phyloP scores from a whole-genome alignment of 2,888 invertebrate genomes.

The Acleris cristana region DNA sequence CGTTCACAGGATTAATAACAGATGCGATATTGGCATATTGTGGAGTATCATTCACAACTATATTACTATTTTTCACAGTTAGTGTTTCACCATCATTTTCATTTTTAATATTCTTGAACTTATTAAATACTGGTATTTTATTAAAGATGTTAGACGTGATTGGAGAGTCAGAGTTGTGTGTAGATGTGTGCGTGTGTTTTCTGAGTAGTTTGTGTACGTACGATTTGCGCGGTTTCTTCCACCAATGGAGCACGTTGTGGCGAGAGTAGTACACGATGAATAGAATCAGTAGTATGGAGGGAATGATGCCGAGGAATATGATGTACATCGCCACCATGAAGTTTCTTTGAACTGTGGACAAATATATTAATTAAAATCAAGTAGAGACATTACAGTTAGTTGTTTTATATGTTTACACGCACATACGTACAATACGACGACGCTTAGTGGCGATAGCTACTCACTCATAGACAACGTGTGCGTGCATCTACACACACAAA shows the following conservation, averaged over 20 bases:
- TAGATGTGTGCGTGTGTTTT: not conserved
- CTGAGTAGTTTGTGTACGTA: slow-evolving; percentile 66
- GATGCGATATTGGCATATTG: slow-evolving; percentile 37
- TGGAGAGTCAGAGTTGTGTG: not conserved
- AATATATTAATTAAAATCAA: slow-evolving; percentile 11
- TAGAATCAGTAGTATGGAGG: slow-evolving; percentile 86
- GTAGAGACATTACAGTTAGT: no score
- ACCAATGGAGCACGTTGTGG: slow-evolving; percentile 84
- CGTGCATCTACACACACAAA: no score
- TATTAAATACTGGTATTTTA: not conserved
- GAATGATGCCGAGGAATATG: slow-evolving; percentile 93
- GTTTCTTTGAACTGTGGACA: slow-evolving; percentile 86
- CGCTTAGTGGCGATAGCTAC: no score
- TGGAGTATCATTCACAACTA: slow-evolving; percentile 24
- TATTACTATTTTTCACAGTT: not conserved
- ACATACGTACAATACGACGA: no score
- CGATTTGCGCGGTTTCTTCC: slow-evolving; percentile 81
- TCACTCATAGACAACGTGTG: no score
- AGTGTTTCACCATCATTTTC: not conserved
- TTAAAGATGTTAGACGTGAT: not conserved
- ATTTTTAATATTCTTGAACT: not conserved
- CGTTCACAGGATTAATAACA: slow-evolving; percentile 23
- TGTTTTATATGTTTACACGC: no score
- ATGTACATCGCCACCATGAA: slow-evolving; percentile 93
- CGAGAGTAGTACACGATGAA: slow-evolving; percentile 90